These are phyloP conservation scores for Lochmaea capreae DNA, from an alignment of 2,888 invertebrate genomes.

Conservation along the genomic window DNA sequence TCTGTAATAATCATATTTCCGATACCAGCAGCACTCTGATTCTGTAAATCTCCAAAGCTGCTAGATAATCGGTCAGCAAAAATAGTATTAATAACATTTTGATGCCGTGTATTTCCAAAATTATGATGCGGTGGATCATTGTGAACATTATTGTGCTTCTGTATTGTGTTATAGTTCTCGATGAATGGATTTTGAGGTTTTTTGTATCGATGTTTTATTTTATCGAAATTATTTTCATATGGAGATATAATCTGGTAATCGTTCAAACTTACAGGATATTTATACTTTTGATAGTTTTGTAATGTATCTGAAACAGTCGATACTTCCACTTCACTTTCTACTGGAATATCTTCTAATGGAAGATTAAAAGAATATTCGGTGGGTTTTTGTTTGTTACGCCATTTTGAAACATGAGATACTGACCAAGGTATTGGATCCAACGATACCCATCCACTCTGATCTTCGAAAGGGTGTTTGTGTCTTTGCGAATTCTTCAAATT, in stretches of 20 bases:
- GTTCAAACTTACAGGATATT: constrained; percentile 47
- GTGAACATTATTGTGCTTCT: neutral
- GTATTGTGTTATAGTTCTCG: neutral
- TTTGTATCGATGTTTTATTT: constrained; percentile 43
- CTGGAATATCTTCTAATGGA: constrained; percentile 59
- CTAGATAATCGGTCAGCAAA: neutral
- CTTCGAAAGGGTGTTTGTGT: constrained; percentile 73
- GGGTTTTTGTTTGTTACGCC: constrained; percentile 74
- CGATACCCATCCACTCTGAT: constrained; percentile 82
- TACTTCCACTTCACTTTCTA: constrained; percentile 51
- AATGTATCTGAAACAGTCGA: constrained; percentile 49
- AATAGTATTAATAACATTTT: neutral
- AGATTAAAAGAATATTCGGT: constrained; percentile 54
- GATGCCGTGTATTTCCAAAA: neutral
- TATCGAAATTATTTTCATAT: constrained; percentile 61
- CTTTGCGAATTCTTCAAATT: constrained; percentile 66
- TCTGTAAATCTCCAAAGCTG: neutral
- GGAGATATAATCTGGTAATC: constrained; percentile 62
- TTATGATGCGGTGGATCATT: neutral
- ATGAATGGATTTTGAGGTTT: constrained; percentile 31
- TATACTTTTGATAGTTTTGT: constrained; percentile 34
- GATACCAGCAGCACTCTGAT: neutral
- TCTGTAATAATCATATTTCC: constrained; percentile 65
- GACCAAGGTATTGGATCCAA: constrained; percentile 85
- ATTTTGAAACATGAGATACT: constrained; percentile 82